These are phyloP conservation scores for Willowsia nigromaculata DNA, from an alignment of 2,888 invertebrate species.

Conservation along the genomic window DNA sequence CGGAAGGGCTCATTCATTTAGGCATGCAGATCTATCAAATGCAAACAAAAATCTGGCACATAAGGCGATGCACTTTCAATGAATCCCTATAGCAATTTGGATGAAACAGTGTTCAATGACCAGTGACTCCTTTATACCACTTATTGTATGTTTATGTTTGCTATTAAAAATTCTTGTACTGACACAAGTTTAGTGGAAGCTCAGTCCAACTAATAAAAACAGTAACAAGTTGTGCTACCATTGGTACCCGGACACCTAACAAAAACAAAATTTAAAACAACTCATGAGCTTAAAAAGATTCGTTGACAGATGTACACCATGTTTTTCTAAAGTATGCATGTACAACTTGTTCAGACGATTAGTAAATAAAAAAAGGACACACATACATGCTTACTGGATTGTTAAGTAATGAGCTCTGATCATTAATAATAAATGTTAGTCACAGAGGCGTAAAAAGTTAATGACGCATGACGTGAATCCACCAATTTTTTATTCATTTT, in stretches of 20 bases:
- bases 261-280: constrained; percentile 3
- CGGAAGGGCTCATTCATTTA: background rate
- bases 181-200: too few relatives aligned
- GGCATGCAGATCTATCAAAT: background rate
- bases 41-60: background rate
- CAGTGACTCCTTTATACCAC: background rate
- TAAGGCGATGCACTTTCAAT: background rate
- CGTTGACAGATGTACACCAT: constrained; percentile 45
- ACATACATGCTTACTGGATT: constrained; percentile 22
- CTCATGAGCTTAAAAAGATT: constrained; percentile 25
- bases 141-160: background rate
- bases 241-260: background rate
- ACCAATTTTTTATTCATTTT: constrained; percentile 40
- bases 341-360: constrained; percentile 4
- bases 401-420: constrained; percentile 56
- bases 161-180: constrained; percentile 17
- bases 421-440: constrained; percentile 53
- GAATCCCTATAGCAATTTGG: background rate
- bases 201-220: constrained; percentile 22
- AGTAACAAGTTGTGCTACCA: background rate
- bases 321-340: background rate
- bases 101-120: background rate
- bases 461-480: constrained; percentile 58
- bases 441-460: constrained; percentile 63
- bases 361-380: constrained; percentile 8